Evolutionary conservation across 2,797 vertebrate species (phyloP).

Genomic region (Myoxocephalus aenaeus): DNA sequence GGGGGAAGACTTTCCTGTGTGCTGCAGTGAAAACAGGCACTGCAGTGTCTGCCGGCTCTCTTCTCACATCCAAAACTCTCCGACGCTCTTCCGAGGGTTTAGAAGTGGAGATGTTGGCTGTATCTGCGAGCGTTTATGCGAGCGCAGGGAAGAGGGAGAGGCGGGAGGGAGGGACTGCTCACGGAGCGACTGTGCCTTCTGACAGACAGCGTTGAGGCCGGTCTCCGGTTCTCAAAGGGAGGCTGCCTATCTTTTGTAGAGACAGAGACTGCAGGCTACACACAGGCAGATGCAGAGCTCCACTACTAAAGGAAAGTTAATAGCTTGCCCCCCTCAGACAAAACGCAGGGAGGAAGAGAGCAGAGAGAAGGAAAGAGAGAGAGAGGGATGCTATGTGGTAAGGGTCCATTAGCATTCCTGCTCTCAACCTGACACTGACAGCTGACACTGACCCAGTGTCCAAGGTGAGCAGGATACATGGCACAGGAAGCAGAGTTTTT

Average conservation of each 20-base stretch:
- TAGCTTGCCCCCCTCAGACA: conserved; percentile 62
- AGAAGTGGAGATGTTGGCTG: conserved; percentile 55
- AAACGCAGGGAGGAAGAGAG: conserved; percentile 36
- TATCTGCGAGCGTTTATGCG: conserved; percentile 56
- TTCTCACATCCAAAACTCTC: conserved; percentile 31
- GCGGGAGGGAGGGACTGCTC: conserved; percentile 58
- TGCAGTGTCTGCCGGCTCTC: conserved; percentile 42
- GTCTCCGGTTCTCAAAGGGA: conserved; percentile 64
- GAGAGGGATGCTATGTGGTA: conserved; percentile 49
- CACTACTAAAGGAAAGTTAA: conserved; percentile 67
- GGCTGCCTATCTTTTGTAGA: conserved; percentile 61
- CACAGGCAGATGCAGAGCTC: conserved; percentile 53
- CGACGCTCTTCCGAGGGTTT: conserved; percentile 58
- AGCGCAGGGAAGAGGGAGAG: conserved; percentile 38
- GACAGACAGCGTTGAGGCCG: conserved; percentile 49
- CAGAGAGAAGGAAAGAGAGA: conserved; percentile 7
- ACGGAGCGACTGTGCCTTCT: conserved; percentile 47
- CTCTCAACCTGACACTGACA: conserved; percentile 76
- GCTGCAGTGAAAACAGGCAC: conserved; percentile 13
- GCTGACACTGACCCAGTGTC: conserved; percentile 78
- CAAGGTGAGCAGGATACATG: conserved; percentile 76
- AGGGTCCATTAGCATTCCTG: conserved; percentile 77
- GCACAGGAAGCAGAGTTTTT: conserved; percentile 76
- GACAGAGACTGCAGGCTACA: conserved; percentile 57
- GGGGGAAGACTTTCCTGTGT: conserved; percentile 14